Evolutionary conservation across 2,888 invertebrate species (phyloP).

Genomic region (Actias luna): DNA sequence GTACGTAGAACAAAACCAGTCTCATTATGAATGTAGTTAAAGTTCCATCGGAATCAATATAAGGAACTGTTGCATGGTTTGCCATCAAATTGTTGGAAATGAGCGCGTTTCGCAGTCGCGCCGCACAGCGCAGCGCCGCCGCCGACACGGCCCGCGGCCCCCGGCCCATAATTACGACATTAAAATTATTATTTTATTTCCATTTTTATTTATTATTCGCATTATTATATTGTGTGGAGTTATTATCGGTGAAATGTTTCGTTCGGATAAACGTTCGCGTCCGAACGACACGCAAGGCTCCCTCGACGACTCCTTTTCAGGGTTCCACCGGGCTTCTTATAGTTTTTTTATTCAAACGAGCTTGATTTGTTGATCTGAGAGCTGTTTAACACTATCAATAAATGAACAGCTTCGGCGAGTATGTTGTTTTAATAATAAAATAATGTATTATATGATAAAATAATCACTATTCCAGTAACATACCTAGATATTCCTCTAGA

Average conservation of each 20-base stretch:
- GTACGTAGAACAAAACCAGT: constrained; percentile 54
- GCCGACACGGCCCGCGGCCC: constrained; percentile 66
- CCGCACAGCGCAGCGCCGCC: constrained; percentile 8
- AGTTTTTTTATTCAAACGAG: constrained; percentile 9
- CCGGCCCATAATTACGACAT: constrained; percentile 79
- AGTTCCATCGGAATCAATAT: constrained; percentile 66
- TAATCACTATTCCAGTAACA: background rate
- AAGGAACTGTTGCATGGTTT: constrained; percentile 46
- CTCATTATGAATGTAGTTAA: constrained; percentile 48
- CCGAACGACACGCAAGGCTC: constrained; percentile 70
- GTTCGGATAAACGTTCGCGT: constrained; percentile 77
- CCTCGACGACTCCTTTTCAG: constrained; percentile 47
- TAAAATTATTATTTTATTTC: constrained; percentile 82
- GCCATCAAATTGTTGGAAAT: constrained; percentile 68
- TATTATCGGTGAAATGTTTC: constrained; percentile 82
- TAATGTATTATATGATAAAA: background rate
- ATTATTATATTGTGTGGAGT: constrained; percentile 82
- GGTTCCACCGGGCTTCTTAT: constrained; percentile 43
- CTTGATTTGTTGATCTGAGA: background rate
- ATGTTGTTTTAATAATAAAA: background rate
- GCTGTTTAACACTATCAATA: constrained; percentile 5
- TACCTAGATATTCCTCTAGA: too few species aligned
- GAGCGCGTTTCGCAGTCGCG: constrained; percentile 52
- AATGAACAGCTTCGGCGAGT: background rate
- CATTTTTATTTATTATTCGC: constrained; percentile 82